These are phyloP conservation scores for Halocynthia aurantium DNA, from an alignment of 23 tunicate species.

Conservation along the genomic window DNA sequence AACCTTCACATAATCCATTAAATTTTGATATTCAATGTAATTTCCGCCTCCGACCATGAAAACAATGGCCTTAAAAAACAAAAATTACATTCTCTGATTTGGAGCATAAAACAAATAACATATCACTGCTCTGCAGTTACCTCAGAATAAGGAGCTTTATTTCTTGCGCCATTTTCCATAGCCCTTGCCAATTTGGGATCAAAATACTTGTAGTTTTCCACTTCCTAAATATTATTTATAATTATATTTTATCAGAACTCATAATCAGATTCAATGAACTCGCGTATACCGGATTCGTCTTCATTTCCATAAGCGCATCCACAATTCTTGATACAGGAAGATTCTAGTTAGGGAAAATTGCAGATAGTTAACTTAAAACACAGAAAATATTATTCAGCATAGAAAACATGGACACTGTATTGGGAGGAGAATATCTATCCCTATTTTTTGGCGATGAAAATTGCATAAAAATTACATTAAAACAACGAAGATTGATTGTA, in stretches of 20 bases:
- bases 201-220: constrained; percentile 82
- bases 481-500: too few species aligned
- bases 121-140: background rate
- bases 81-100: background rate
- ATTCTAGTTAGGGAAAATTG: constrained; percentile 14
- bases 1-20: constrained; percentile 81
- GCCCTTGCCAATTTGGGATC: constrained; percentile 85
- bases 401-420: too few species aligned
- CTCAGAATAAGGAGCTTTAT: constrained; percentile 80
- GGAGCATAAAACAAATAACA: background rate
- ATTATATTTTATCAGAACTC: too few species aligned
- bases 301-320: constrained; percentile 82
- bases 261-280: background rate
- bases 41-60: constrained; percentile 98
- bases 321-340: constrained; percentile 81
- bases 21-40: constrained; percentile 96
- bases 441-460: too few species aligned
- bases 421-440: too few species aligned
- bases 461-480: too few species aligned
- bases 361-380: background rate
- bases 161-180: constrained; percentile 38
- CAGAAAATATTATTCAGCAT: background rate
- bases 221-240: constrained; percentile 27
- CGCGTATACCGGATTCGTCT: constrained; percentile 24
- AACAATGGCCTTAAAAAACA: constrained; percentile 58